Evolutionary conservation across 2,888 invertebrate genomes (phyloP), one percentile per base, ranked within the genome.

Genomic region (Clostera curtula): DNA sequence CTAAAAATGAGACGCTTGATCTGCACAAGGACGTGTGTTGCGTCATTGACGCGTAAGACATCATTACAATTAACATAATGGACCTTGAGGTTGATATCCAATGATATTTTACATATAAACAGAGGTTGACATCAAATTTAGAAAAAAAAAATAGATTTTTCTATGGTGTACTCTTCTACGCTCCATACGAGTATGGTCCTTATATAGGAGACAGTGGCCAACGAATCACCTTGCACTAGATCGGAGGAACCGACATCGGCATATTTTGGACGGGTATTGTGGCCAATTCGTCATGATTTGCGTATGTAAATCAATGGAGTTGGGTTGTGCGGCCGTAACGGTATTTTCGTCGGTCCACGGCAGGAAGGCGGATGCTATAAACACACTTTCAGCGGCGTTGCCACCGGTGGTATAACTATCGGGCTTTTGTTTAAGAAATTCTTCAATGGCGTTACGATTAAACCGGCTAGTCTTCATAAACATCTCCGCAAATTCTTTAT

Each of bases 331-430:
- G 67, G 60, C 65, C 56, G 65, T 75, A 82, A 80, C 83, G 77
- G 82, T 79, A 77, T 80, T 80, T 77, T 73, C 64, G 80, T 75
- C 77, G 77, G 66, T 71, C 56, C 59, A 67, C 57, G 62, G 63
- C 80, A 79, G 80, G 82, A 82, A 82, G 65, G 71, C 77, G 79
- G 76, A 79, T 68, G 80, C 76, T 65, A 83, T 82, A 82, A 83
- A 82, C 80, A 79, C 68, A 77, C 68, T 76, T 79, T 74, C 72
- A 71, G 75, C 42, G 40, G 50, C 50, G 50, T 56, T 66, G 67
- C 66, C 57, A 66, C 58, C 49, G 54, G n/a, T 45, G 46, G 43
- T 39, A 38, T 57, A 53, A 56, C 53, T 55, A 57, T 55, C 48
- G 47, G 51, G 51, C 54, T 55, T 51, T 56, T 53, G 56, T 49